Percentiles rank a stretch among this genome's conserved stretches.
Conservation (phyloP, 1,140 invertebrate genomes). For the Elysia chlorotica region DNA sequence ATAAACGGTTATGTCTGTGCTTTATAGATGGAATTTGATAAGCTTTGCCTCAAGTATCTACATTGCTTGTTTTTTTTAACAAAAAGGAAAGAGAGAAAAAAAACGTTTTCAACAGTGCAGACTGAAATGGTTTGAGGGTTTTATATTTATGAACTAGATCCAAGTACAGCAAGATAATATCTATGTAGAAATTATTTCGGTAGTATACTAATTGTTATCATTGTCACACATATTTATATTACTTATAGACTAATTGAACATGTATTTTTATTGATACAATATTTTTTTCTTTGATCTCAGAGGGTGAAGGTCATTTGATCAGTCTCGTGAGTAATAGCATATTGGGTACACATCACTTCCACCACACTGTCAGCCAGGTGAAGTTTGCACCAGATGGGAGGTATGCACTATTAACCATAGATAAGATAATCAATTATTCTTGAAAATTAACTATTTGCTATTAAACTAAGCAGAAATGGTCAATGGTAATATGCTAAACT, state of each 20-base stretch:
- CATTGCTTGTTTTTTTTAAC: neutral
- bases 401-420: too few species aligned
- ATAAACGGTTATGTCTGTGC: neutral
- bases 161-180: neutral
- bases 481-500: neutral
- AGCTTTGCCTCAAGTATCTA: neutral
- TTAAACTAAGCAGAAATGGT: neutral
- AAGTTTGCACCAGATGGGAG: conserved; percentile 94
- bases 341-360: conserved; percentile 85
- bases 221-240: too few species aligned
- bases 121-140: neutral
- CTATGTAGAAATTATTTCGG: neutral
- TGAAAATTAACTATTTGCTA: neutral
- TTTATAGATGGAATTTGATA: neutral
- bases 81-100: too few species aligned
- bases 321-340: conserved; percentile 84
- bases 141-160: neutral
- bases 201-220: neutral
- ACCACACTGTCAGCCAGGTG: conserved; percentile 74
- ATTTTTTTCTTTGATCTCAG: conserved; percentile 62
- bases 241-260: too few species aligned
- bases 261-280: too few species aligned
- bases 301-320: conserved; percentile 85
- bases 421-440: too few species aligned
- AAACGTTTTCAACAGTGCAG: neutral